A percentile compares a stretch with the other conserved stretches of the same genome.
phyloP scores from a whole-genome alignment of 37 sponge, comb jelly and placozoan genomes.

The Geodia barretti region DNA sequence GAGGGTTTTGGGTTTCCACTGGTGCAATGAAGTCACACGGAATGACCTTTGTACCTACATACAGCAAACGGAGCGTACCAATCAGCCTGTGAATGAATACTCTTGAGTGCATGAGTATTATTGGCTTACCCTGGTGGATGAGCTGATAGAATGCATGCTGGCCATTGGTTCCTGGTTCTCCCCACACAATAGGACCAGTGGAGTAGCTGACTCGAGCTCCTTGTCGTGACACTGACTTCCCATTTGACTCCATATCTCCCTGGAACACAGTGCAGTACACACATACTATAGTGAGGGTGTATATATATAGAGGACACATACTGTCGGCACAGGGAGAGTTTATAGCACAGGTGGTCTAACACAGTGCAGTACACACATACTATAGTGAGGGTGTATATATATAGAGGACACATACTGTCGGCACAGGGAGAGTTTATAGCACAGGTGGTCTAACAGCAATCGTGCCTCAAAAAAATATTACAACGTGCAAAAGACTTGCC shows the following conservation, averaged over 20 bases:
- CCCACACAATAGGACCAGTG: constrained; percentile 99
- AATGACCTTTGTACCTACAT: constrained; percentile 89
- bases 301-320: not conserved
- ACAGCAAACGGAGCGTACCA: not conserved
- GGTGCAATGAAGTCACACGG: constrained; percentile 98
- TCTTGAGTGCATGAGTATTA: not conserved
- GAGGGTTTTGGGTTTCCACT: constrained; percentile 92
- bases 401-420: too few species aligned
- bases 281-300: not conserved
- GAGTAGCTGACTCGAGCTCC: constrained; percentile 87
- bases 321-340: not conserved
- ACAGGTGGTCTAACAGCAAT: not conserved
- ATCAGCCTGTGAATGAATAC: too few species aligned
- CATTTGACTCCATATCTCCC: constrained; percentile 99
- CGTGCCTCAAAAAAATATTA: too few species aligned
- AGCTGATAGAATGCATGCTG: constrained; percentile 99
- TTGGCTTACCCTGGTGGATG: constrained; percentile 89
- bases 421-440: not conserved
- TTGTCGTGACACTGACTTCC: constrained; percentile 83
- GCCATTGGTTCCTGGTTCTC: constrained; percentile 99
- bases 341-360: too few species aligned
- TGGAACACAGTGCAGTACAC: constrained; percentile 28
- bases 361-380: not conserved
- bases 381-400: not conserved
- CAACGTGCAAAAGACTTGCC: too few species aligned